Percentiles rank a stretch among this genome's conserved stretches.
These are phyloP conservation scores for Echinarachnius parma DNA, from an alignment of 53 echinoderm and acorn worm genomes.

Conservation along the genomic window DNA sequence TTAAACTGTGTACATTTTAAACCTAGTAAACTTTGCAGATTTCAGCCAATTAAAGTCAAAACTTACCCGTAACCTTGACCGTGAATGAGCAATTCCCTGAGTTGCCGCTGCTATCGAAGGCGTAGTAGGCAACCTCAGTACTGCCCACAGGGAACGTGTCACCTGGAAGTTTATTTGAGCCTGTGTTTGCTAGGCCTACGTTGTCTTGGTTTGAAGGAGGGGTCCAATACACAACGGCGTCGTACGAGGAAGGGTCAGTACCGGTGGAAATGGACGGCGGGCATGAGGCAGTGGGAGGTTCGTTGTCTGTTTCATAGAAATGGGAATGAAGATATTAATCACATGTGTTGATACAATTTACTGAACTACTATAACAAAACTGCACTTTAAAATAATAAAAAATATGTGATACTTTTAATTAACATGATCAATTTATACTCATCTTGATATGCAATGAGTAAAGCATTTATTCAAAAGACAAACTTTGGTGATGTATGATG, in stretches of 20 bases:
- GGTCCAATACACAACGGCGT: constrained; percentile 21
- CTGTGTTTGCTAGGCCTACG: constrained; percentile 1
- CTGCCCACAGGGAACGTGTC: constrained; percentile 13
- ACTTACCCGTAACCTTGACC: constrained; percentile 36
- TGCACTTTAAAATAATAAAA: no score
- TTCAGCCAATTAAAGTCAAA: no score
- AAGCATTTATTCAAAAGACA: no score
- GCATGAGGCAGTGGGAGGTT: constrained; percentile 15
- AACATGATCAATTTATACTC: no score
- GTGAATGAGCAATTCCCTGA: constrained; percentile 26
- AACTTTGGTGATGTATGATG: no score
- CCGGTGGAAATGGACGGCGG: neutral
- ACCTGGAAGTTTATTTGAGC: neutral
- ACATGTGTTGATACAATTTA: no score
- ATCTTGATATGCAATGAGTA: no score
- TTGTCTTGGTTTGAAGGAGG: constrained; percentile 19
- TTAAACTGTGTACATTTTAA: no score
- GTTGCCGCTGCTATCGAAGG: constrained; percentile 12
- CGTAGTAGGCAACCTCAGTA: constrained; percentile 21
- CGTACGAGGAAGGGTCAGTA: neutral
- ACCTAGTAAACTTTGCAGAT: no score
- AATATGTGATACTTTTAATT: no score
- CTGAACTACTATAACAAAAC: no score
- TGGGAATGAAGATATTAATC: no score
- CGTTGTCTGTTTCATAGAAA: constrained; percentile 29